A percentile compares a stretch with the other conserved stretches of the same genome.
These are phyloP conservation scores for Nemotelus nigrinus DNA, from an alignment of 2,888 invertebrate species.

Conservation along the genomic window DNA sequence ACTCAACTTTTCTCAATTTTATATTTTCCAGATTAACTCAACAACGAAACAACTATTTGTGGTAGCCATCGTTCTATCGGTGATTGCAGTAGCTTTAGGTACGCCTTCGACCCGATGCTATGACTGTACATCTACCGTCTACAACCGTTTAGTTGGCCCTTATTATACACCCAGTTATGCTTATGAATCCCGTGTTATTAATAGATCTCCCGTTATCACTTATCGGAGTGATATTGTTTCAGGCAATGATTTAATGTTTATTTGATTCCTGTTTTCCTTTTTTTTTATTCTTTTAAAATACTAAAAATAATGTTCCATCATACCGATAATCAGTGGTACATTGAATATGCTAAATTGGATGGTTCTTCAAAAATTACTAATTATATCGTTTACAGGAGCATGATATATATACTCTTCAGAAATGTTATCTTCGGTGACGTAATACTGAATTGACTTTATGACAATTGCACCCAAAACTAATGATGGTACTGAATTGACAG, in stretches of 20 bases:
- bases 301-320: too few relatives aligned
- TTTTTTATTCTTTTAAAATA: not conserved
- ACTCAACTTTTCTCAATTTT: too few relatives aligned
- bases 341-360: too few relatives aligned
- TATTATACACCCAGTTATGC: conserved; percentile 16
- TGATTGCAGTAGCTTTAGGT: conserved; percentile 30
- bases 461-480: too few relatives aligned
- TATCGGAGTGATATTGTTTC: conserved; percentile 32
- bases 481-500: too few relatives aligned
- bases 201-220: conserved; percentile 30
- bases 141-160: conserved; percentile 28
- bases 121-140: conserved; percentile 24
- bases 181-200: conserved; percentile 35
- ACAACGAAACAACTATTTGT: conserved; percentile 30
- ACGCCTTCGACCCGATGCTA: conserved; percentile 26
- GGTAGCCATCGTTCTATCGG: conserved; percentile 18
- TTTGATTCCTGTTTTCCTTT: not conserved
- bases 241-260: conserved; percentile 14
- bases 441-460: too few relatives aligned
- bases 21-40: conserved; percentile 5
- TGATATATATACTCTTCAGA: too few relatives aligned
- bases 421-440: too few relatives aligned
- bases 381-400: too few relatives aligned
- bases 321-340: too few relatives aligned
- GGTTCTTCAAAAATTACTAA: too few relatives aligned